These are phyloP conservation scores for Phyllotreta cruciferae DNA, from an alignment of 2,888 invertebrate genomes.

Conservation along the genomic window DNA sequence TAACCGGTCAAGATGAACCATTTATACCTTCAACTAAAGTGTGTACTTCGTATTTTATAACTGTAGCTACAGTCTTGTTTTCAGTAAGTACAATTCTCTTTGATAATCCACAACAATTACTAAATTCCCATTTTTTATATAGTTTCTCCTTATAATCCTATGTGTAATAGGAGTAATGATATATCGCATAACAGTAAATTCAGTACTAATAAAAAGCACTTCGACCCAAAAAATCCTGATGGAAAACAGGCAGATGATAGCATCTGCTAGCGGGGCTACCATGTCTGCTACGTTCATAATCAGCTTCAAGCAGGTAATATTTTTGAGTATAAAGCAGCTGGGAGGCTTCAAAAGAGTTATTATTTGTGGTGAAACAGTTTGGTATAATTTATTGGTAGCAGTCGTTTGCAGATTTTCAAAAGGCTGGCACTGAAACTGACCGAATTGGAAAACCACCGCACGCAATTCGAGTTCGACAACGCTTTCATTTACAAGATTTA, in stretches of 20 bases:
- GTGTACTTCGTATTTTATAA: conserved; percentile 33
- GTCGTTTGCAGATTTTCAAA: conserved; percentile 51
- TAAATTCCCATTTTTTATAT: no score
- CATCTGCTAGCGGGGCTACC: conserved; percentile 43
- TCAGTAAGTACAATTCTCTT: conserved; percentile 29
- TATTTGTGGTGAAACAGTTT: not conserved
- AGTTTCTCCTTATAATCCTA: conserved; percentile 40
- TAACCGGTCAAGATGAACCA: conserved; percentile 35
- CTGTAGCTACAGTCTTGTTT: conserved; percentile 26
- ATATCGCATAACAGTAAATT: conserved; percentile 42
- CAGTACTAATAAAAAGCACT: conserved; percentile 32
- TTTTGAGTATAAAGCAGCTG: not conserved
- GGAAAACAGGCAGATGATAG: conserved; percentile 40
- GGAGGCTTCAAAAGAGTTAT: not conserved
- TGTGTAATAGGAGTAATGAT: conserved; percentile 47
- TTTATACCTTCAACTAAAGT: conserved; percentile 30
- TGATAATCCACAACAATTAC: no score
- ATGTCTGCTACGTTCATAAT: conserved; percentile 50
- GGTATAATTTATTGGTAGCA: not conserved
- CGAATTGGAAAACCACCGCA: conserved; percentile 56
- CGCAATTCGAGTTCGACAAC: conserved; percentile 53
- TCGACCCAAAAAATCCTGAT: conserved; percentile 32
- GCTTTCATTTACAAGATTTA: conserved; percentile 57
- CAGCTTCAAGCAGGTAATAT: conserved; percentile 47
- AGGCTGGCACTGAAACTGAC: conserved; percentile 52